Conservation (phyloP, 2,888 invertebrate genomes). For the Ariolimax columbianus region DNA sequence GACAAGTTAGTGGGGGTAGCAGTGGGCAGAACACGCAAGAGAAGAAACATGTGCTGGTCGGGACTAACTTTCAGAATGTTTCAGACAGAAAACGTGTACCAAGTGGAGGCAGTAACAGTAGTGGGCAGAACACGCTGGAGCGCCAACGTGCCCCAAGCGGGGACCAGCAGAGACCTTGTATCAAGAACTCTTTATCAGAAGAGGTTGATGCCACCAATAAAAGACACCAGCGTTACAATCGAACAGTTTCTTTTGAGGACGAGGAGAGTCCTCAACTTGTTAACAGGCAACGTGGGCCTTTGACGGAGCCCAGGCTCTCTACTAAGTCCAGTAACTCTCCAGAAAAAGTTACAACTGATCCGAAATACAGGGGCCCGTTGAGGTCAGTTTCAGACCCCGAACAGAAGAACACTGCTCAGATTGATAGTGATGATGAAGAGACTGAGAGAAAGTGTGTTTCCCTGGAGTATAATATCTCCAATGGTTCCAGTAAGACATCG, state of each 20-base stretch:
- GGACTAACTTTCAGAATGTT: slow-evolving; percentile 16
- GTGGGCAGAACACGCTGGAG: slow-evolving; percentile 39
- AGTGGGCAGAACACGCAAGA: slow-evolving; percentile 19
- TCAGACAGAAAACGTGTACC: slow-evolving; percentile 33
- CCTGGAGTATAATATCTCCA: slow-evolving; percentile 21
- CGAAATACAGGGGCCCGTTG: background rate
- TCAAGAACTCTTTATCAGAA: slow-evolving; percentile 27
- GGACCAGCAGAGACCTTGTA: slow-evolving; percentile 39
- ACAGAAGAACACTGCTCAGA: slow-evolving; percentile 3
- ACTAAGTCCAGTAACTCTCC: background rate
- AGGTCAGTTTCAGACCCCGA: slow-evolving; percentile 32
- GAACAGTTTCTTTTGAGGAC: slow-evolving; percentile 49
- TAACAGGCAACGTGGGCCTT: slow-evolving; percentile 10
- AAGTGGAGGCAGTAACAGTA: slow-evolving; percentile 36
- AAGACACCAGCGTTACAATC: slow-evolving; percentile 21
- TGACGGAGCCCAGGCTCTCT: slow-evolving; percentile 10
- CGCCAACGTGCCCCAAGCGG: slow-evolving; percentile 7
- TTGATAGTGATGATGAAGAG: slow-evolving; percentile 28
- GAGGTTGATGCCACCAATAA: background rate
- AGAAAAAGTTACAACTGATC: background rate
- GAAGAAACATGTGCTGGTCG: background rate
- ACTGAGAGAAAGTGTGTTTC: slow-evolving; percentile 43
- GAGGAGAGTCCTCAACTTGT: slow-evolving; percentile 23
- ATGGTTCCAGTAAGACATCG: slow-evolving; percentile 41
- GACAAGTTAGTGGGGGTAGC: slow-evolving; percentile 26